Conservation (phyloP, 2,797 vertebrate genomes). For the Hydrophis major region DNA sequence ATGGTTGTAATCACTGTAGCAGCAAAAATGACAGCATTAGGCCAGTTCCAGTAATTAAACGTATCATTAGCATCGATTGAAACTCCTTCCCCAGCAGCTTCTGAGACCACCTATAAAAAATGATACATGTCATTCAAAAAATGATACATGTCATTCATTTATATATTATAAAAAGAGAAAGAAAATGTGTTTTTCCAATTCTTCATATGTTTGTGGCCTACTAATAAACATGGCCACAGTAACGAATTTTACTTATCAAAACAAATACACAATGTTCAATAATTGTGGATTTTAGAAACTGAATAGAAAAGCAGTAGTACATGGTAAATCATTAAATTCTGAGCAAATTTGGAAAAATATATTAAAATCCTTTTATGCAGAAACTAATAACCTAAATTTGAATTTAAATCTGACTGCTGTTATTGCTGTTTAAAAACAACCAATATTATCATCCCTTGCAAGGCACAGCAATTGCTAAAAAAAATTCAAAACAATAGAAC, state of each 20-base stretch:
- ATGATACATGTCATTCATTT: conserved; percentile 4
- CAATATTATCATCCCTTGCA: conserved; percentile 24
- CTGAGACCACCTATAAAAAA: conserved; percentile 83
- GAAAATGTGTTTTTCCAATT: not conserved
- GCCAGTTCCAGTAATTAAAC: conserved; percentile 99
- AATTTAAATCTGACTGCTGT: not conserved
- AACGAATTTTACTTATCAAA: not conserved
- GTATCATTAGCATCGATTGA: conserved; percentile 91
- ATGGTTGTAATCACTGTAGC: conserved; percentile 98
- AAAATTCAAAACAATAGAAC: not conserved
- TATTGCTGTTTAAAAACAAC: conserved; percentile 15
- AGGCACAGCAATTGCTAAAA: not conserved
- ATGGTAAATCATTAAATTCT: conserved; percentile 3
- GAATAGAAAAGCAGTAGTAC: not conserved
- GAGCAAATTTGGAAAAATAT: conserved; percentile 15
- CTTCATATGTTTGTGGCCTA: not conserved
- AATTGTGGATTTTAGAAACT: not conserved
- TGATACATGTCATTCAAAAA: not conserved
- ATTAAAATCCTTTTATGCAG: conserved; percentile 4
- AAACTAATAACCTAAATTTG: not conserved
- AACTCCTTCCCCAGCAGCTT: conserved; percentile 90
- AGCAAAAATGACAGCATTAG: conserved; percentile 97
- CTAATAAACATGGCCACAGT: not conserved
- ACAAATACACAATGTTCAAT: not conserved
- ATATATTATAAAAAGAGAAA: conserved; percentile 6